Percentiles rank a stretch among this genome's conserved stretches.
phyloP scores from a whole-genome alignment of 2,797 vertebrate species.

The Gorsachius magnificus region DNA sequence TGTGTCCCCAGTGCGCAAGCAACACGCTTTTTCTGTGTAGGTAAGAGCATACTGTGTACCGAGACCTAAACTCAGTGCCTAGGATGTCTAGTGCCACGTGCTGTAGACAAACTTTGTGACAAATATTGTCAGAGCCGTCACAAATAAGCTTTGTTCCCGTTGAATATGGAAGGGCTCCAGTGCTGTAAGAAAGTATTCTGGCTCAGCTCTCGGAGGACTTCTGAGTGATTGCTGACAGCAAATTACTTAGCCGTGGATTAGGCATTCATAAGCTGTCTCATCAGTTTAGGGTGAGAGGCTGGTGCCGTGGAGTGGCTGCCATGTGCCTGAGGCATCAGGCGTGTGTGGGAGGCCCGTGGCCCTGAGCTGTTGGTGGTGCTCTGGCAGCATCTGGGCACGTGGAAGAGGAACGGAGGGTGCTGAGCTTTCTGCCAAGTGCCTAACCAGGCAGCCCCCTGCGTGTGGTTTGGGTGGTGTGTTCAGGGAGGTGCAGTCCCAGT shows the following conservation, averaged over 20 bases:
- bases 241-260: background rate
- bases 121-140: background rate
- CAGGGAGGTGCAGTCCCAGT: background rate
- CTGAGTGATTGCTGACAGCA: background rate
- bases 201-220: background rate
- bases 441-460: background rate
- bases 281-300: background rate
- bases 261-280: background rate
- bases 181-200: background rate
- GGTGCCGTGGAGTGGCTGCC: background rate
- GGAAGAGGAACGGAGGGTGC: background rate
- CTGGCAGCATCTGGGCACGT: background rate
- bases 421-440: background rate
- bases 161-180: background rate
- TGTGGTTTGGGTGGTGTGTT: accelerated
- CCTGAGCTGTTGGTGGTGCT: background rate
- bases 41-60: background rate
- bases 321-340: background rate
- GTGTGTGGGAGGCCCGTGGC: accelerated
- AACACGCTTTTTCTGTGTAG: background rate
- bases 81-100: background rate
- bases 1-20: background rate
- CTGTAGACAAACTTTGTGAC: background rate
- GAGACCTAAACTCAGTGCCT: background rate
- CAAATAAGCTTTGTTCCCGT: background rate